Evolutionary conservation across 2,888 invertebrate species (phyloP), one percentile per base, ranked within the genome.

Genomic region (Adela reaumurella): DNA sequence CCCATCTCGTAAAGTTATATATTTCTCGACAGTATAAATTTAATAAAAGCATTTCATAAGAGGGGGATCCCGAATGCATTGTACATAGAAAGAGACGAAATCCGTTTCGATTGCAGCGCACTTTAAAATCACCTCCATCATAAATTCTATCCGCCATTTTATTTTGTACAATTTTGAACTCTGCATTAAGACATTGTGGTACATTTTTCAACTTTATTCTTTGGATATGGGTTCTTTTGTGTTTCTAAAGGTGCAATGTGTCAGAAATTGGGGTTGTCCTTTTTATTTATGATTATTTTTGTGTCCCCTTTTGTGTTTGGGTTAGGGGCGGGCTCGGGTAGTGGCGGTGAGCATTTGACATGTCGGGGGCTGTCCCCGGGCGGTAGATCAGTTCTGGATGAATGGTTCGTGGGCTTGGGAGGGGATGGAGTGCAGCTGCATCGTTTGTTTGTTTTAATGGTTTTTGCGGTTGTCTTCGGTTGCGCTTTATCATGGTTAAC

Each of bases 221-320:
- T 35, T 6, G 5, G 4, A 35, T 8, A 14, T 62, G 43, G 16
- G 55, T 46, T 55, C 52, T 62, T 64, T 63, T 57, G 48, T 49
- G 48, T 46, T 45, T 24, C 43, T 44, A 14, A 42, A 57, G 47
- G 67, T 68, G 70, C 64, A 67, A 65, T 64, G 70, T 73, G 69
- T 72, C 63, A 70, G 68, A 72, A 73, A 74, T 76, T 73, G 77
- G 78, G 78, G 77, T 77, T 76, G 76, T 72, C 72, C 73, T 74
- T 74, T 76, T 77, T 78, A 77, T 76, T 76, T 76, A 78, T 77
- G 77, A 74, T 77, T 76, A 74, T 74, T 77, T 74, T 70, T 70
- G 73, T 72, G 68, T 71, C 64, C 63, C 65, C 74, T 76, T 74
- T 70, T 70, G 73, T 72, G 68, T 70, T 64, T 64, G 64, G 62